These are phyloP conservation scores for Pempheris klunzingeri DNA, from an alignment of 2,797 vertebrate species.

Conservation along the genomic window DNA sequence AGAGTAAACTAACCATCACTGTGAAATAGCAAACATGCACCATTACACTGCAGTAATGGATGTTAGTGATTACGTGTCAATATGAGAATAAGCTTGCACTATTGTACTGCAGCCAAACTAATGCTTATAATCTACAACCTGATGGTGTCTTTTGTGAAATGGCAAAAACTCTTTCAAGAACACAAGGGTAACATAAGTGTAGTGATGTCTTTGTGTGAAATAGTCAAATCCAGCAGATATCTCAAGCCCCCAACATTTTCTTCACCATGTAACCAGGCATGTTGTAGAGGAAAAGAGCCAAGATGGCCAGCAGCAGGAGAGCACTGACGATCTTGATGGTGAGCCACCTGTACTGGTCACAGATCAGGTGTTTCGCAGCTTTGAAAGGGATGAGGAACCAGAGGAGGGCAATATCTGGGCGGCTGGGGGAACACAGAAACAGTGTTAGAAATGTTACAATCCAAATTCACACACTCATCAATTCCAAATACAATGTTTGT, in stretches of 20 bases:
- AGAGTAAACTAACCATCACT: neutral
- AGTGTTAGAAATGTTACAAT: conserved; percentile 2
- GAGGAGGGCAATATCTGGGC: conserved; percentile 94
- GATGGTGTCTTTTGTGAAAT: conserved; percentile 19
- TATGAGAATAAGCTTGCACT: conserved; percentile 1
- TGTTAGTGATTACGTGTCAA: conserved; percentile 5
- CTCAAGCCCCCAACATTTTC: conserved; percentile 93
- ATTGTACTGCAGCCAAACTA: neutral
- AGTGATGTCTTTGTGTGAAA: neutral
- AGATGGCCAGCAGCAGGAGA: conserved; percentile 90
- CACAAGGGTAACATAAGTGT: conserved; percentile 1
- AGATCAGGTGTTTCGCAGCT: conserved; percentile 94
- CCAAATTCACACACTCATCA: neutral
- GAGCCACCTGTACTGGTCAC: conserved; percentile 98
- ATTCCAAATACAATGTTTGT: neutral
- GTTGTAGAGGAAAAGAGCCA: conserved; percentile 96
- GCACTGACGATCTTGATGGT: conserved; percentile 94
- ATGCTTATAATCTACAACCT: neutral
- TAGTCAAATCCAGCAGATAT: neutral
- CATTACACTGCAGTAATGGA: conserved; percentile 15
- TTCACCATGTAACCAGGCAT: conserved; percentile 98
- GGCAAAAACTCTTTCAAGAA: conserved; percentile 12
- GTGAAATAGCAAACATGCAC: conserved; percentile 23
- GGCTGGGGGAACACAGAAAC: conserved; percentile 83
- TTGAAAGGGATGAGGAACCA: conserved; percentile 88